A percentile compares a stretch with the other conserved stretches of the same genome.
These are phyloP conservation scores for Manacus vitellinus DNA, from an alignment of 2,113 vertebrate genomes.

Conservation along the genomic window DNA sequence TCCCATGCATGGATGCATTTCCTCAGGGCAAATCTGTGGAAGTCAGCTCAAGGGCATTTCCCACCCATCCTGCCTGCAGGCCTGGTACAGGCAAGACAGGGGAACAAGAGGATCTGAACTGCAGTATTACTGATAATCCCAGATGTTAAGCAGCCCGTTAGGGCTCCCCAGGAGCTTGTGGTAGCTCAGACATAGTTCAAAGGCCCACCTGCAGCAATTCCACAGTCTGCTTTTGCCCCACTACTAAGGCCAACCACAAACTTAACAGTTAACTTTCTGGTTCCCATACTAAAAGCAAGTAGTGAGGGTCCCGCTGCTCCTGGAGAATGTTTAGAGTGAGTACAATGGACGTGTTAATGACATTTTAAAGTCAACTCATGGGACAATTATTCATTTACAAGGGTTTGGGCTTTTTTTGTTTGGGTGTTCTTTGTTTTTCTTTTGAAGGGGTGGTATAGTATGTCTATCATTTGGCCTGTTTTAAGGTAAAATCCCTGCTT, in stretches of 20 bases:
- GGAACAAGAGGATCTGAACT: neutral
- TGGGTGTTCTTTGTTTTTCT: neutral
- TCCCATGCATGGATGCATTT: neutral
- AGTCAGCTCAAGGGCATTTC: neutral
- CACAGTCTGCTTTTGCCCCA: neutral
- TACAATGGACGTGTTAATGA: neutral
- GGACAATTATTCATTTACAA: neutral
- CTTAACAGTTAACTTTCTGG: neutral
- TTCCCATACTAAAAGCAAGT: neutral
- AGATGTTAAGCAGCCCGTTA: fast-evolving
- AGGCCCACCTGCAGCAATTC: neutral
- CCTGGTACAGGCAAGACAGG: neutral
- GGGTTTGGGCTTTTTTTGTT: too few relatives aligned
- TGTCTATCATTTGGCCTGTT: neutral
- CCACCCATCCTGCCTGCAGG: neutral
- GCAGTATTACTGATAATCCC: neutral
- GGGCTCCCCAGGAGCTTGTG: neutral
- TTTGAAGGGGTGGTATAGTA: neutral
- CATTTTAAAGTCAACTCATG: neutral
- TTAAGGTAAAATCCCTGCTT: neutral
- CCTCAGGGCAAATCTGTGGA: neutral
- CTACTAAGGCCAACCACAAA: neutral
- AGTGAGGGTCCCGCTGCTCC: neutral
- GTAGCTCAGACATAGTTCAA: neutral
- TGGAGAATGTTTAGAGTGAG: neutral